Evolutionary conservation across 2,113 vertebrate species (phyloP).

Genomic region (Porphyrio hochstetteri): DNA sequence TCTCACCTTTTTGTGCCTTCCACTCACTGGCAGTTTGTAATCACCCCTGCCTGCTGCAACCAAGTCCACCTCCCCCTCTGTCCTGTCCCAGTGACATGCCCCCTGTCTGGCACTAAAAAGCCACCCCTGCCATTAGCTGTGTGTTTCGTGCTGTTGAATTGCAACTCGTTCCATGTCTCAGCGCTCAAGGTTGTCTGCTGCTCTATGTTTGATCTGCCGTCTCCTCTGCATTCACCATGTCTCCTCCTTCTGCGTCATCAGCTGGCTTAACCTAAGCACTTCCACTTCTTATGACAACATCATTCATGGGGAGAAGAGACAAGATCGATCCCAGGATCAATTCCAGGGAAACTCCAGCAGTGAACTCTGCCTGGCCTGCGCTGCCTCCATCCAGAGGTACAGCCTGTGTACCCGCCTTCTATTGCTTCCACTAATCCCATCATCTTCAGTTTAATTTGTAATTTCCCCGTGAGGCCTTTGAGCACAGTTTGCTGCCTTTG

Average conservation of each 20-base stretch:
- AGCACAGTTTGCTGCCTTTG: conserved; percentile 51
- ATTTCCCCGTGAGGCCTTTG: conserved; percentile 4
- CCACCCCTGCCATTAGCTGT: conserved; percentile 55
- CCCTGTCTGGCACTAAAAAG: conserved; percentile 3
- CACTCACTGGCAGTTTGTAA: conserved; percentile 41
- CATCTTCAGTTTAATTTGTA: conserved; percentile 54
- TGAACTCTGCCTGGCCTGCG: conserved; percentile 10
- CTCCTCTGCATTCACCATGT: conserved; percentile 61
- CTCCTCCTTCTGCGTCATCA: conserved; percentile 50
- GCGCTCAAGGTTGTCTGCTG: conserved; percentile 51
- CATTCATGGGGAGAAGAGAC: conserved; percentile 57
- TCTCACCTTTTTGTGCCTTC: conserved; percentile 25
- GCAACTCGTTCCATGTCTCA: background rate
- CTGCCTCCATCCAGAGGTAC: background rate
- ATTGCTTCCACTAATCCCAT: conserved; percentile 37
- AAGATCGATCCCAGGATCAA: conserved; percentile 40
- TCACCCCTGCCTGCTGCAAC: conserved; percentile 29
- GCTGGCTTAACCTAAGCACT: conserved; percentile 41
- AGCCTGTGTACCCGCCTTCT: background rate
- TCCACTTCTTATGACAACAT: conserved; percentile 59
- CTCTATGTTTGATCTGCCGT: conserved; percentile 47
- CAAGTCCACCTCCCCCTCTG: conserved; percentile 43
- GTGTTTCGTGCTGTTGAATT: conserved; percentile 58
- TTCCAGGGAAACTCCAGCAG: conserved; percentile 21
- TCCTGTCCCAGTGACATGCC: conserved; percentile 47